These are phyloP conservation scores for Strigamia transsilvanica DNA, from an alignment of 2,888 invertebrate genomes.

Conservation along the genomic window DNA sequence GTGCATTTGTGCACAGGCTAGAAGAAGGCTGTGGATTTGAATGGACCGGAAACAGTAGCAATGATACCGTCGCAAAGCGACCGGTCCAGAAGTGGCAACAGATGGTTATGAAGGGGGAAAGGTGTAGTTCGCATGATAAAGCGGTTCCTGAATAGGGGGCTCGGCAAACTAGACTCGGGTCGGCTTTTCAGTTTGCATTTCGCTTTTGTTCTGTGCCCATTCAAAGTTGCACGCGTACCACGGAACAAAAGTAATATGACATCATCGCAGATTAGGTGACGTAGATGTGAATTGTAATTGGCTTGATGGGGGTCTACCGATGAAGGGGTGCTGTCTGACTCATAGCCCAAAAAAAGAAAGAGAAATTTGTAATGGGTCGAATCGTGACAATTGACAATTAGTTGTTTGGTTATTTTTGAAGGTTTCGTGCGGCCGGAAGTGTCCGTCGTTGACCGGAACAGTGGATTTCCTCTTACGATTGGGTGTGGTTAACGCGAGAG, in stretches of 20 bases:
- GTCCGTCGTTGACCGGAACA: conserved; percentile 42
- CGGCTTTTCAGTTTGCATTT: conserved; percentile 38
- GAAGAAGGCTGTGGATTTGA: background rate
- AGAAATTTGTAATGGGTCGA: background rate
- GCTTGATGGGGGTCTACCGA: conserved; percentile 24
- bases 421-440: conserved; percentile 24
- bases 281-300: conserved; percentile 42
- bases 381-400: background rate
- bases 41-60: conserved; percentile 18
- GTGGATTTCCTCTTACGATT: conserved; percentile 34
- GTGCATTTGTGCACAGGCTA: background rate
- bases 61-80: background rate
- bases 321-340: conserved; percentile 17
- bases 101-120: conserved; percentile 37
- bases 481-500: conserved; percentile 6
- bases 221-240: conserved; percentile 33
- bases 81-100: conserved; percentile 34
- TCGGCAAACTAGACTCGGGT: conserved; percentile 39
- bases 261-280: conserved; percentile 45
- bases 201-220: conserved; percentile 23
- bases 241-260: conserved; percentile 27
- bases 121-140: conserved; percentile 45
- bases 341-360: background rate
- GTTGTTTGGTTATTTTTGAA: background rate
- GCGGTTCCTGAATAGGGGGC: conserved; percentile 25